Evolutionary conservation across 1,140 invertebrate genomes (phyloP).

Genomic region (Sarcophaga bullata): DNA sequence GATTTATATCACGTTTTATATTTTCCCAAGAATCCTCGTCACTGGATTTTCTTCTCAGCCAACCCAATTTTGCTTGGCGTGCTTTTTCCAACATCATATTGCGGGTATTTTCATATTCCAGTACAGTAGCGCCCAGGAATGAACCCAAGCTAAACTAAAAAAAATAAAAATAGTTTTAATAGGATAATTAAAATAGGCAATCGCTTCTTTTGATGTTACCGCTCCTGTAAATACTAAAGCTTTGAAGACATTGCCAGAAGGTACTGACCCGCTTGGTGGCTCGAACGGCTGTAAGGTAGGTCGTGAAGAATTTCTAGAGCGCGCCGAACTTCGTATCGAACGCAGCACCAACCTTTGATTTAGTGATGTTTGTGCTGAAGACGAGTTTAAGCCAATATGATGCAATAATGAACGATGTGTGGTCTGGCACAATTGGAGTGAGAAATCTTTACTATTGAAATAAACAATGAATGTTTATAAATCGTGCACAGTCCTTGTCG

Average conservation of each 20-base stretch:
- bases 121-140: conserved; percentile 80
- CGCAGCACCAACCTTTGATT: neutral
- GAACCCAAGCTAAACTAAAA: conserved; percentile 74
- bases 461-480: neutral
- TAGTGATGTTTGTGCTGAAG: neutral
- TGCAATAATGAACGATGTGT: conserved; percentile 28
- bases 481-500: too few relatives aligned
- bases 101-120: conserved; percentile 88
- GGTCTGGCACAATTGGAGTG: conserved; percentile 4
- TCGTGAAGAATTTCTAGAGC: conserved; percentile 4
- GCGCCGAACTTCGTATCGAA: conserved; percentile 24
- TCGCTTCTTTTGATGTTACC: conserved; percentile 66
- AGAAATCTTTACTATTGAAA: neutral
- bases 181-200: neutral
- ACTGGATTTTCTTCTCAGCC: conserved; percentile 53
- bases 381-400: conserved; percentile 19
- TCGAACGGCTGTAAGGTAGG: conserved; percentile 1
- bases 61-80: conserved; percentile 67
- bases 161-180: conserved; percentile 41
- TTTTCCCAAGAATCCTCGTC: conserved; percentile 52
- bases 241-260: conserved; percentile 70
- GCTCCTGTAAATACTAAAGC: conserved; percentile 76
- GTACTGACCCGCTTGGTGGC: conserved; percentile 57
- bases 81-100: conserved; percentile 71
- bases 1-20: conserved; percentile 64